Percentiles rank a stretch among this genome's conserved stretches.
phyloP scores from a whole-genome alignment of 2,113 vertebrate species.

The Hemiscyllium ocellatum region DNA sequence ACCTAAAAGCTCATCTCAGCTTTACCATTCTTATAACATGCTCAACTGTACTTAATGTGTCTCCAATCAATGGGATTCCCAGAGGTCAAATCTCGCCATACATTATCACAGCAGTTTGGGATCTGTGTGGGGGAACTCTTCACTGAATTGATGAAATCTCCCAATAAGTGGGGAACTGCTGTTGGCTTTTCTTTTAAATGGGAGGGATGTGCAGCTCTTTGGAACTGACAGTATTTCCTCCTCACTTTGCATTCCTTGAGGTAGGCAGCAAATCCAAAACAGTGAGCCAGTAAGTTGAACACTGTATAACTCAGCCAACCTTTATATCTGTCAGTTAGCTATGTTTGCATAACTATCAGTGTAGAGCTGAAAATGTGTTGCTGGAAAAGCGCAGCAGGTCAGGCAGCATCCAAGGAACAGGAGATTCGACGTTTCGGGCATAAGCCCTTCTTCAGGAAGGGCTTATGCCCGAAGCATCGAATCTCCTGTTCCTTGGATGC shows the following conservation, averaged over 20 bases:
- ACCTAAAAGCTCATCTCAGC: neutral
- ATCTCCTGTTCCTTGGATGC: too few relatives aligned
- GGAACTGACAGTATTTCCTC: neutral
- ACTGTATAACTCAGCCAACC: neutral
- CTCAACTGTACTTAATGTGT: neutral
- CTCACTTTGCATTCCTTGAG: neutral
- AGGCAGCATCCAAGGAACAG: too few relatives aligned
- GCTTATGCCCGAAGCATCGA: too few relatives aligned
- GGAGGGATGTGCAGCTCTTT: neutral
- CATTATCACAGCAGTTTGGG: neutral
- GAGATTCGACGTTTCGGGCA: too few relatives aligned
- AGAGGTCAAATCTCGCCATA: neutral
- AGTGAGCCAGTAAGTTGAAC: neutral
- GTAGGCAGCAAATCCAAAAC: neutral
- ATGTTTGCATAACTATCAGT: neutral
- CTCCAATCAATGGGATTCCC: neutral
- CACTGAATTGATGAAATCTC: neutral
- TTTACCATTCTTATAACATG: neutral
- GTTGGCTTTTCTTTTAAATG: neutral
- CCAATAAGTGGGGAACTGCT: neutral
- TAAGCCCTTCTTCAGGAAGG: too few relatives aligned
- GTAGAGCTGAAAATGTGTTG: too few relatives aligned
- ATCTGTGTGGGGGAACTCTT: neutral
- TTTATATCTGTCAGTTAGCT: neutral
- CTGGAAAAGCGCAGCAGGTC: too few relatives aligned